Conservation (phyloP, 2,797 vertebrate genomes). For the Percopsis omiscomaycus region DNA sequence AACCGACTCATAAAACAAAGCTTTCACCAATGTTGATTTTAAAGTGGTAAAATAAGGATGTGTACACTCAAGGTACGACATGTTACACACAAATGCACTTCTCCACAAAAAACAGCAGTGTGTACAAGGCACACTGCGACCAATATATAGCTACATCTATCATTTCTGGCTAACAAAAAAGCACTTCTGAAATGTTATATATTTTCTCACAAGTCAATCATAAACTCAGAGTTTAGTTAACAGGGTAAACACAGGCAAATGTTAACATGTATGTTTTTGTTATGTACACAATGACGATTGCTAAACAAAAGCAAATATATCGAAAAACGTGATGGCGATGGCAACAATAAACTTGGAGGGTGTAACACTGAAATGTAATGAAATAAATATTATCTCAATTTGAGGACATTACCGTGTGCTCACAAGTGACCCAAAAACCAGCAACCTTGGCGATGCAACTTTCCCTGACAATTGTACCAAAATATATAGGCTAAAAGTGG, state of each 20-base stretch:
- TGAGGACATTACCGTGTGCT: constrained; percentile 54
- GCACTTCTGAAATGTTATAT: constrained; percentile 27
- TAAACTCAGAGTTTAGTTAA: constrained; percentile 50
- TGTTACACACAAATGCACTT: constrained; percentile 52
- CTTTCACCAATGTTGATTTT: constrained; percentile 40
- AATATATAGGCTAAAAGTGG: constrained; percentile 51
- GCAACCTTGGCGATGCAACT: constrained; percentile 56
- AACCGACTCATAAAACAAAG: constrained; percentile 33
- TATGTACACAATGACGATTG: constrained; percentile 58
- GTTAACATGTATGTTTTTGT: constrained; percentile 53
- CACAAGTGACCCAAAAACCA: constrained; percentile 44
- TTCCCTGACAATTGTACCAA: constrained; percentile 56
- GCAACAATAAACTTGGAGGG: constrained; percentile 10
- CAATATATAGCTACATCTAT: constrained; percentile 29
- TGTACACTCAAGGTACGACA: constrained; percentile 34
- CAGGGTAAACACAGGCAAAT: constrained; percentile 39
- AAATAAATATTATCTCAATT: constrained; percentile 45
- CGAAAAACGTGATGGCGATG: constrained; percentile 27
- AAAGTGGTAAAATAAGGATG: constrained; percentile 36
- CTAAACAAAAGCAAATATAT: constrained; percentile 58
- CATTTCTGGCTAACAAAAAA: constrained; percentile 17
- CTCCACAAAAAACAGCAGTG: constrained; percentile 56
- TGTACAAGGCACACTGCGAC: constrained; percentile 60
- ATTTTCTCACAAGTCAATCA: constrained; percentile 26
- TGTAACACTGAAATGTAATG: constrained; percentile 15